Evolutionary conservation across 2,888 invertebrate genomes (phyloP).

Genomic region (Heliconius cydno): DNA sequence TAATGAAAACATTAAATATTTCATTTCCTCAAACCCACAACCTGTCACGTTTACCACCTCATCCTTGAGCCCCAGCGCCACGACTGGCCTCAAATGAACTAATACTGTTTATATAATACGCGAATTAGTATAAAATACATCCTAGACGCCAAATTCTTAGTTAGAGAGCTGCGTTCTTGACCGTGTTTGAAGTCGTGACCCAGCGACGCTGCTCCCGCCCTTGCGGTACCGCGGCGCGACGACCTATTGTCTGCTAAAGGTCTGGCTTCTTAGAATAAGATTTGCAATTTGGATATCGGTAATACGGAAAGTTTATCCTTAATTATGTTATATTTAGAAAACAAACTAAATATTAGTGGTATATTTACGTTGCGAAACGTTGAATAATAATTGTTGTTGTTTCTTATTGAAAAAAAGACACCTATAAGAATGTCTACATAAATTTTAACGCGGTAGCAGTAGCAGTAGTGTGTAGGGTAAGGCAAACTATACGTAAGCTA

Average conservation of each 20-base stretch:
- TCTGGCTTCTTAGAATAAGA: constrained; percentile 46
- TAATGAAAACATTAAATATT: too few species aligned
- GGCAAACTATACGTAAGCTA: too few species aligned
- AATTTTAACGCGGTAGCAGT: too few species aligned
- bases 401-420: not conserved
- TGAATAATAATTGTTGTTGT: not conserved
- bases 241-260: constrained; percentile 49
- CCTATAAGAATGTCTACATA: too few species aligned
- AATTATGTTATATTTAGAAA: constrained; percentile 10
- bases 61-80: too few species aligned
- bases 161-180: constrained; percentile 40
- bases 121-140: not conserved
- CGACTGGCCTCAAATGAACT: too few species aligned
- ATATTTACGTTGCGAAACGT: not conserved
- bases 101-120: not conserved
- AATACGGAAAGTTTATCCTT: constrained; percentile 31
- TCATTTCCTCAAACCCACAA: too few species aligned
- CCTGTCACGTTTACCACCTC: too few species aligned
- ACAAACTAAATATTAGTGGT: not conserved
- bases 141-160: constrained; percentile 5
- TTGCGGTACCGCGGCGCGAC: constrained; percentile 26
- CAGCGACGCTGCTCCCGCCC: constrained; percentile 45
- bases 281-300: constrained; percentile 35
- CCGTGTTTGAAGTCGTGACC: constrained; percentile 46
- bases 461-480: too few species aligned